Percentiles rank a stretch among this genome's conserved stretches.
phyloP scores from a whole-genome alignment of 1,140 invertebrate species.

The Diabrotica undecimpunctata region DNA sequence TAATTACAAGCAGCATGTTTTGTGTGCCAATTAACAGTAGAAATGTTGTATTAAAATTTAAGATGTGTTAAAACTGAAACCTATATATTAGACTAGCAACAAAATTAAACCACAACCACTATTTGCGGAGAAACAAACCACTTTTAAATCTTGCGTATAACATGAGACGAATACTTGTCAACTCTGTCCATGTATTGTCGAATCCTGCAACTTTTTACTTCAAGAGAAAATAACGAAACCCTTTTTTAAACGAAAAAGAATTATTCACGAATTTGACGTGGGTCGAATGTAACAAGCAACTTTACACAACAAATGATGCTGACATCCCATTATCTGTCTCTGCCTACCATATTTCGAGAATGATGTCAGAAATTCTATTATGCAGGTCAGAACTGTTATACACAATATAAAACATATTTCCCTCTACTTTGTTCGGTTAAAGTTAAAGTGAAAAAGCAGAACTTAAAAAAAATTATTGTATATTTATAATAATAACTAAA shows the following conservation, averaged over 20 bases:
- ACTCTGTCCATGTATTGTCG: not conserved
- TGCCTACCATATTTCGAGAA: not conserved
- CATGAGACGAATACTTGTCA: not conserved
- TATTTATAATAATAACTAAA: too few relatives aligned
- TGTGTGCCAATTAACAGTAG: too few relatives aligned
- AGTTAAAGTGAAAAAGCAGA: too few relatives aligned
- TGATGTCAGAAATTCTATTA: not conserved
- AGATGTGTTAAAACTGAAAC: too few relatives aligned
- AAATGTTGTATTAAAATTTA: too few relatives aligned
- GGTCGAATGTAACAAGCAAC: conserved; percentile 1
- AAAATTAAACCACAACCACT: too few relatives aligned
- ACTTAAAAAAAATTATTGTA: too few relatives aligned
- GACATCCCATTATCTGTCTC: conserved; percentile 1
- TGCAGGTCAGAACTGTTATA: too few relatives aligned
- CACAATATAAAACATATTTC: too few relatives aligned
- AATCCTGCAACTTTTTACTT: not conserved
- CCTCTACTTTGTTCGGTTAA: too few relatives aligned
- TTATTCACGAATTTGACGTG: not conserved
- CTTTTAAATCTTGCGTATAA: not conserved
- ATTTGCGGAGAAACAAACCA: not conserved
- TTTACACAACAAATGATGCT: not conserved
- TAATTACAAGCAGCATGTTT: too few relatives aligned
- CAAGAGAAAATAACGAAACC: not conserved
- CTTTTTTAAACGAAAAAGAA: conserved; percentile 3
- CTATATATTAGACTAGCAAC: too few relatives aligned